A percentile compares a stretch with the other conserved stretches of the same genome.
phyloP scores from a whole-genome alignment of 1,140 invertebrate species.

The Pseudachorutes palmiensis region DNA sequence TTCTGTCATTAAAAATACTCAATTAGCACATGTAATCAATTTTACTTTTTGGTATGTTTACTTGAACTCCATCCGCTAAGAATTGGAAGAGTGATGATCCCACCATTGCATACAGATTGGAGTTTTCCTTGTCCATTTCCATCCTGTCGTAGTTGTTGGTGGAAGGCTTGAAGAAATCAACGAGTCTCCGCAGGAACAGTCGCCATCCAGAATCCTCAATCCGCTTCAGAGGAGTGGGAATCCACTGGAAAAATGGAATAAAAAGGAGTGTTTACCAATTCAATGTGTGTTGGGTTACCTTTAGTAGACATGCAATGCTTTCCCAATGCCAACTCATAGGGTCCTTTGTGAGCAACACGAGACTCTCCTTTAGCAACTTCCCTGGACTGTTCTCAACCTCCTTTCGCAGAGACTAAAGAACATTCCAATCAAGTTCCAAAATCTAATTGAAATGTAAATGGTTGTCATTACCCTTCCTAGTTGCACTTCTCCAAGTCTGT shows the following conservation, averaged over 20 bases:
- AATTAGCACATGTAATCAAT: conserved; percentile 40
- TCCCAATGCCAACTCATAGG: conserved; percentile 75
- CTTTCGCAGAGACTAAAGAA: conserved; percentile 44
- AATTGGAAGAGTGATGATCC: conserved; percentile 71
- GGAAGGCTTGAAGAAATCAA: conserved; percentile 79
- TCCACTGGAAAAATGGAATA: conserved; percentile 42
- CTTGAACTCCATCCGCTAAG: conserved; percentile 53
- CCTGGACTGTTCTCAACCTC: conserved; percentile 52
- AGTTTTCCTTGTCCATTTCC: conserved; percentile 54
- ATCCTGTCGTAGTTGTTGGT: conserved; percentile 65
- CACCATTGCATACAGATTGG: conserved; percentile 57
- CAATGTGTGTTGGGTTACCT: conserved; percentile 48
- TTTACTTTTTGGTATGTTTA: conserved; percentile 32
- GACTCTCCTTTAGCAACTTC: conserved; percentile 59
- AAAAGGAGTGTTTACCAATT: conserved; percentile 15
- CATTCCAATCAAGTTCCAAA: not conserved
- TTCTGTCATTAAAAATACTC: conserved; percentile 44
- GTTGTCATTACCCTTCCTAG: conserved; percentile 20
- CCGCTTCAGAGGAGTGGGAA: conserved; percentile 48
- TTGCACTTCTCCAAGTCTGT: conserved; percentile 34
- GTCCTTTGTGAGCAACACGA: conserved; percentile 63
- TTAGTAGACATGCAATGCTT: conserved; percentile 64
- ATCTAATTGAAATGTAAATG: not conserved
- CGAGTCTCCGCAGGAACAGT: conserved; percentile 68
- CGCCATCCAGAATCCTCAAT: conserved; percentile 66